A percentile compares a stretch with the other conserved stretches of the same genome.
Evolutionary conservation across 2,888 invertebrate genomes (phyloP).

Genomic region (Zygaena filipendulae): DNA sequence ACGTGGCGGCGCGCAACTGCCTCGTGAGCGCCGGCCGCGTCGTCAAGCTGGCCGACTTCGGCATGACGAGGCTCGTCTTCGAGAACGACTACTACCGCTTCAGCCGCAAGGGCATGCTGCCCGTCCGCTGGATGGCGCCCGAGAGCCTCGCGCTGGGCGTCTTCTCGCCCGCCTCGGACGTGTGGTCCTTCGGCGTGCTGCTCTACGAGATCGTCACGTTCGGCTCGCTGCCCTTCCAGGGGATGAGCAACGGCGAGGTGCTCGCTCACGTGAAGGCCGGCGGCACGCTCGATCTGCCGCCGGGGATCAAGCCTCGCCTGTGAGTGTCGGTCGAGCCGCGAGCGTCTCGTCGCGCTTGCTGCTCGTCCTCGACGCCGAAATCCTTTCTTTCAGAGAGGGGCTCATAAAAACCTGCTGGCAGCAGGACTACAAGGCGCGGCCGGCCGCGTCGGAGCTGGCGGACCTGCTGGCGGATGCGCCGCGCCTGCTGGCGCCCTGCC

Average conservation of each 20-base stretch:
- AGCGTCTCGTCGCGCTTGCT: too few species aligned
- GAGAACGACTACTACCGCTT: conserved; percentile 92
- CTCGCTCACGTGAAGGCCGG: conserved; percentile 83
- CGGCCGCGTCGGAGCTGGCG: conserved; percentile 81
- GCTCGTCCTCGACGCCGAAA: not conserved
- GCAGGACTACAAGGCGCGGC: conserved; percentile 74
- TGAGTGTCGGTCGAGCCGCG: too few species aligned
- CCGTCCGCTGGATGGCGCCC: conserved; percentile 94
- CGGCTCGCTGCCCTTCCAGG: conserved; percentile 91
- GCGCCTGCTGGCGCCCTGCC: conserved; percentile 79
- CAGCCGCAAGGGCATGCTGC: conserved; percentile 87
- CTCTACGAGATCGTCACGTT: conserved; percentile 91
- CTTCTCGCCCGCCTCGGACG: conserved; percentile 87
- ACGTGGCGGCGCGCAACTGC: conserved; percentile 85
- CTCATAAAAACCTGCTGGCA: conserved; percentile 86
- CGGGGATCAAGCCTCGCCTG: conserved; percentile 82
- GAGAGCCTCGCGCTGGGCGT: conserved; percentile 85
- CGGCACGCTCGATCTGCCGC: conserved; percentile 77
- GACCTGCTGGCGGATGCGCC: conserved; percentile 83
- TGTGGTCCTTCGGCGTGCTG: conserved; percentile 91
- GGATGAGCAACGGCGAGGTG: conserved; percentile 86
- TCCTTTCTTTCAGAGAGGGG: conserved; percentile 69
- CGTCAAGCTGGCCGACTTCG: conserved; percentile 89
- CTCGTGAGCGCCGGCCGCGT: conserved; percentile 78
- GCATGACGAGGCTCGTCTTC: conserved; percentile 89